phyloP scores from a whole-genome alignment of 2,888 invertebrate genomes.

The Malachius bipustulatus region DNA sequence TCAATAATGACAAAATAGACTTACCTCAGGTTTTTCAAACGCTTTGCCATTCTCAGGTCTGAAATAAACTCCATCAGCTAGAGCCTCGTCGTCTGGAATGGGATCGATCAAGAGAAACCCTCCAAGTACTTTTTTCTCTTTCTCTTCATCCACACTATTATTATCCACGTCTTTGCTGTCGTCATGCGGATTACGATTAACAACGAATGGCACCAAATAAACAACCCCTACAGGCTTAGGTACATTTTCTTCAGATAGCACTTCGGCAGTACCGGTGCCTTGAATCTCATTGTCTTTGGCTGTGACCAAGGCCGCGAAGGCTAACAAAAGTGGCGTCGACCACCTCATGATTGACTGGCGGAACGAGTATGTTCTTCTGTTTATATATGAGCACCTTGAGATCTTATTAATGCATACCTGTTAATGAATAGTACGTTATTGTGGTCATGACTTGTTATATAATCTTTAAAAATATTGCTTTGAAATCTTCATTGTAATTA shows the following conservation, averaged over 20 bases:
- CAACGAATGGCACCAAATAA: conserved; percentile 23
- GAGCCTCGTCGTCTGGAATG: conserved; percentile 25
- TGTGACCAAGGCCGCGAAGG: conserved; percentile 9
- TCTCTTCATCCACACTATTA: conserved; percentile 17
- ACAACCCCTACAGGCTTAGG: conserved; percentile 23
- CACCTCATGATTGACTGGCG: conserved; percentile 19
- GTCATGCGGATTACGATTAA: conserved; percentile 10
- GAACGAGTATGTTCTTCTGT: not conserved
- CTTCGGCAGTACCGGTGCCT: conserved; percentile 10
- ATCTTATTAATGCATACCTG: conserved; percentile 1
- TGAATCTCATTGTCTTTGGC: conserved; percentile 5
- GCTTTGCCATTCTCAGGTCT: conserved; percentile 27
- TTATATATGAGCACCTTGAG: conserved; percentile 8
- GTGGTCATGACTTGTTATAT: conserved; percentile 3
- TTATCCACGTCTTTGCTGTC: conserved; percentile 13
- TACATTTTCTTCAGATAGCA: not conserved
- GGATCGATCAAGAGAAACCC: conserved; percentile 21
- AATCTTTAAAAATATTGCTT: not conserved
- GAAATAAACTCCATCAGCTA: conserved; percentile 32
- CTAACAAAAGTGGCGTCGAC: conserved; percentile 14
- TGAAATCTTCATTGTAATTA: conserved; percentile 1
- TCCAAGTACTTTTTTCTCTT: conserved; percentile 14
- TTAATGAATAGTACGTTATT: not conserved
- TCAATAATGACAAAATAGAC: no score
- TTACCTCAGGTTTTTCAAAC: conserved; percentile 26